Conservation (phyloP, 1,140 invertebrate genomes). For the Magallana ariakensis region DNA sequence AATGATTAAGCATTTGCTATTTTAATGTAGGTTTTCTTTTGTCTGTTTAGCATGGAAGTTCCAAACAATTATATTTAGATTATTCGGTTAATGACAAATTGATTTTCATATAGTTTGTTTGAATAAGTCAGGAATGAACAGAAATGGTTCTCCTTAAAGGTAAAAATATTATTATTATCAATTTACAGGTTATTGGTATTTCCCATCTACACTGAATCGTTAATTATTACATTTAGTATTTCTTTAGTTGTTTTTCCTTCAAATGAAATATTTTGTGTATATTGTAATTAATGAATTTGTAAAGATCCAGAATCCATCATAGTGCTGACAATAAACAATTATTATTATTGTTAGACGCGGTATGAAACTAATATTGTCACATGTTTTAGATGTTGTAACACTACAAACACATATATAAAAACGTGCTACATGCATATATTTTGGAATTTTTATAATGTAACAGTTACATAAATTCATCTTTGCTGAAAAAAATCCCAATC, state of each 20-base stretch:
- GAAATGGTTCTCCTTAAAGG: slow-evolving; percentile 12
- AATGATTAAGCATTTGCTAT: slow-evolving; percentile 9
- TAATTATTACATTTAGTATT: background rate
- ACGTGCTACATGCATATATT: too few relatives aligned
- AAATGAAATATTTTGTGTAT: background rate
- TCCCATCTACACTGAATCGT: background rate
- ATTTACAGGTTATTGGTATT: background rate
- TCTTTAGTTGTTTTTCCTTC: background rate
- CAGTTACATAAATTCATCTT: background rate
- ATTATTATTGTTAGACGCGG: too few relatives aligned
- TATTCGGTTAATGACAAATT: slow-evolving; percentile 7
- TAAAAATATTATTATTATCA: background rate
- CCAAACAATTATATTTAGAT: background rate
- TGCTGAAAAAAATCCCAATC: background rate
- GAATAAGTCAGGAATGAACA: background rate
- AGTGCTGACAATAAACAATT: too few relatives aligned
- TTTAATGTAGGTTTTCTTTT: background rate
- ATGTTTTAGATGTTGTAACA: too few relatives aligned
- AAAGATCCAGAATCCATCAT: too few relatives aligned
- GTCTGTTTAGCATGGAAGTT: background rate
- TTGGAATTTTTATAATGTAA: background rate
- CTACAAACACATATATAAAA: too few relatives aligned
- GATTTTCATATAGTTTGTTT: background rate
- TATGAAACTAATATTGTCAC: too few relatives aligned
- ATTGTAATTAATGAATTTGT: too few relatives aligned